These are phyloP conservation scores for Lichenostomus cassidix DNA, from an alignment of 2,113 vertebrate species.

Conservation along the genomic window DNA sequence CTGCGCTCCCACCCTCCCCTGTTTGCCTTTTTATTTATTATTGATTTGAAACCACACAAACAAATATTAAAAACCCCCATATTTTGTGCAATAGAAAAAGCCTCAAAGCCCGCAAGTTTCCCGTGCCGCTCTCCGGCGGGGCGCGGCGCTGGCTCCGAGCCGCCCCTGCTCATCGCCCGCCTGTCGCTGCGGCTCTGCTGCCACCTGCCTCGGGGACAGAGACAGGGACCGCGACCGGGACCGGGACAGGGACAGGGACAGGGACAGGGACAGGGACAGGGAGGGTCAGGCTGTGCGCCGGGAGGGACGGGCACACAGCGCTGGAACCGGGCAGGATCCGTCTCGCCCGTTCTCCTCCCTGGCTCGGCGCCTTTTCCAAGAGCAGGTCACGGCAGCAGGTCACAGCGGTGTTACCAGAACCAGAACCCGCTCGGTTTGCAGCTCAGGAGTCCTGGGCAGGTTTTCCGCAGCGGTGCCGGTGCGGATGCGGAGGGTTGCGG, in stretches of 20 bases:
- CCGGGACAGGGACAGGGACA: neutral
- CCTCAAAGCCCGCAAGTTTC: neutral
- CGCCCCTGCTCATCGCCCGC: neutral
- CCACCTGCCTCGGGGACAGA: neutral
- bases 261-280: neutral
- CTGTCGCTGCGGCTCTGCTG: neutral
- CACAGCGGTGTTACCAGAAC: rapidly evolving
- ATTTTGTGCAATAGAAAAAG: neutral
- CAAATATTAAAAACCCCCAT: rapidly evolving
- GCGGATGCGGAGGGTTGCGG: rapidly evolving
- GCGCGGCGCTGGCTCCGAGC: neutral
- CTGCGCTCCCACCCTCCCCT: neutral
- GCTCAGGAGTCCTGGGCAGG: rapidly evolving
- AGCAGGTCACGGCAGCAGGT: too few species aligned
- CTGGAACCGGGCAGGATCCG: neutral
- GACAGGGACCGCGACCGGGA: neutral
- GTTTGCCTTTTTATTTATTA: neutral
- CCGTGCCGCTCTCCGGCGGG: neutral
- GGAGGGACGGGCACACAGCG: too few species aligned
- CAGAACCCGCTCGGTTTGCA: rapidly evolving
- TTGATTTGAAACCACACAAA: neutral
- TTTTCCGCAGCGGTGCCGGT: neutral
- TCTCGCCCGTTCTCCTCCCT: rapidly evolving
- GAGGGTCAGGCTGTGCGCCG: rapidly evolving
- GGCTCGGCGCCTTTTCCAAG: rapidly evolving